Base-by-base conservation (phyloP, 2,888 invertebrate genomes). In the Oscheius sp. region DNA sequence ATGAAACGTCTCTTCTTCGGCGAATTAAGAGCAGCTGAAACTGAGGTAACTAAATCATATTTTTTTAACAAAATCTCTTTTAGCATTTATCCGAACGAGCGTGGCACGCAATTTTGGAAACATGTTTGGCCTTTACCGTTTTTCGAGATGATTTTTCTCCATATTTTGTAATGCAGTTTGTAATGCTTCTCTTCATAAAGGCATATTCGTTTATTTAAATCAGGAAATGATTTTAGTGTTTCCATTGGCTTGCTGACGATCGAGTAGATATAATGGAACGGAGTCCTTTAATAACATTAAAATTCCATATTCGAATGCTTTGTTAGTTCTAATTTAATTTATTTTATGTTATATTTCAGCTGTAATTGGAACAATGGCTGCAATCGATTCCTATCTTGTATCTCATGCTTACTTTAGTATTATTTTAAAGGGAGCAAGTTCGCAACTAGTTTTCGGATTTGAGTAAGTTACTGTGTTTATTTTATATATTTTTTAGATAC, bases 51-150 rank as follows among this genome's bases (percentile, higher is more conserved):
- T 39, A 64, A 10, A 10, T 42, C 20, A 42, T 37, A 6, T 25
- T 15, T 2, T n/a, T 23, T n/a, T 5, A 20, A 2, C 50, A 6
- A 29, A 12, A 25, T 45, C 17, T n/a, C 10, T 90, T 91, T 73
- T 89, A 95, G 94, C 96, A 97, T 89, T 90, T 98, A 84, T 93
- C 96, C 88, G 98, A 98, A 88, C 91, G 96, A 79, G 94, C 96
- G 53, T 96, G 98, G 97, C 98, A 98, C 90, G 97, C 98, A 6
- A 92, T 99, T 71, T 96, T 97, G n/a, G 98, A 99, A 90, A 98
- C 98, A 23, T 98, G 98, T 88, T 89, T 99, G 84, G 98, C 98
- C 10, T 98, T 98, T 88, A 98, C 85, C 46, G 85, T 85, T 5
- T 85, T 85, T 66, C 78, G 80, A 86, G 98, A 99, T 90, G 98